Evolutionary conservation across 2,888 invertebrate genomes (phyloP).

Genomic region (Sphinx pinastri): DNA sequence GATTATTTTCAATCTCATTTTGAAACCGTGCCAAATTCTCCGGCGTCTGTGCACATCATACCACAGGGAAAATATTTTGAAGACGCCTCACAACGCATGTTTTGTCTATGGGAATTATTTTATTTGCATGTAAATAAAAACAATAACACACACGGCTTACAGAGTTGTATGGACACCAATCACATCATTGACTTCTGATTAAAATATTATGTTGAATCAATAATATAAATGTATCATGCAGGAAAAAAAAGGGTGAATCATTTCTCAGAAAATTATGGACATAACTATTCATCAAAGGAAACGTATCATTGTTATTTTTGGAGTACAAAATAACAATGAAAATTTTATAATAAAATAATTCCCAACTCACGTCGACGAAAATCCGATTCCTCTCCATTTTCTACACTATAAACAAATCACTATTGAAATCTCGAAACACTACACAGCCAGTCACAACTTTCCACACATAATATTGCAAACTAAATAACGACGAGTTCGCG

Average conservation of each 20-base stretch:
- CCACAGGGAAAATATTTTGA: constrained; percentile 19
- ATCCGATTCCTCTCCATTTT: constrained; percentile 22
- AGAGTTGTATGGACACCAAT: neutral
- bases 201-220: neutral
- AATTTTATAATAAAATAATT: neutral
- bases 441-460: constrained; percentile 62
- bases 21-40: constrained; percentile 18
- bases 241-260: constrained; percentile 13
- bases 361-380: constrained; percentile 13
- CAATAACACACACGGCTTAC: neutral
- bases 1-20: constrained; percentile 16
- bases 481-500: constrained; percentile 34
- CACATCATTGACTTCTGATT: neutral
- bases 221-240: neutral
- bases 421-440: constrained; percentile 42
- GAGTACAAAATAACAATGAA: neutral
- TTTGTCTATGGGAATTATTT: constrained; percentile 1
- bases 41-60: neutral
- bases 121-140: neutral
- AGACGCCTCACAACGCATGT: neutral
- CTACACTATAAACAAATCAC: constrained; percentile 26
- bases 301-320: constrained; percentile 7
- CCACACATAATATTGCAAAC: constrained; percentile 65
- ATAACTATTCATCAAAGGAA: constrained; percentile 13
- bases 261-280: constrained; percentile 13